These are phyloP conservation scores for Lasaia peninsularis DNA, from an alignment of 1,140 invertebrate species.

Conservation along the genomic window DNA sequence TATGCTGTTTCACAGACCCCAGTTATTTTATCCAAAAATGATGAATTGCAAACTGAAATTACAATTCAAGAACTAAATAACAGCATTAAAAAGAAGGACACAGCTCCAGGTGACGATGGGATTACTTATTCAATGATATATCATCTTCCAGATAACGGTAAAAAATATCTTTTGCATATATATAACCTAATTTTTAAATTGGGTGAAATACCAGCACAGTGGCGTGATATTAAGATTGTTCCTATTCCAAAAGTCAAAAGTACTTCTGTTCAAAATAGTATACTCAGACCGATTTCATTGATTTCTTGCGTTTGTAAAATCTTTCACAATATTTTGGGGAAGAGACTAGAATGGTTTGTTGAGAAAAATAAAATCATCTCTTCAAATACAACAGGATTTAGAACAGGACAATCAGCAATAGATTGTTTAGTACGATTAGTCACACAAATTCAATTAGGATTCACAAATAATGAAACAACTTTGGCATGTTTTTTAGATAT, in stretches of 20 bases:
- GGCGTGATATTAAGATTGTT: constrained; percentile 12
- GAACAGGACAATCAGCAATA: constrained; percentile 27
- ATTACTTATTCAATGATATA: constrained; percentile 24
- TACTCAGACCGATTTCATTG: neutral
- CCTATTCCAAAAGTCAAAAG: constrained; percentile 2
- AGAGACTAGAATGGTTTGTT: constrained; percentile 18
- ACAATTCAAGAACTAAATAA: constrained; percentile 16
- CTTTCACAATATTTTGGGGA: neutral
- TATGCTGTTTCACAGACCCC: neutral
- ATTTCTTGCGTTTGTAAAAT: neutral
- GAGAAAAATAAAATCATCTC: constrained; percentile 34
- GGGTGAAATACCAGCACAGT: constrained; percentile 19
- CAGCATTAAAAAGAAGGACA: constrained; percentile 15
- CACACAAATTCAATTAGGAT: constrained; percentile 30
- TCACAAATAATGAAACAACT: constrained; percentile 30
- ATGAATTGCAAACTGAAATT: neutral
- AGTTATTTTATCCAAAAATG: constrained; percentile 8
- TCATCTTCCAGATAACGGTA: constrained; percentile 14
- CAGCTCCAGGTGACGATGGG: constrained; percentile 17
- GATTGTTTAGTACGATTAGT: constrained; percentile 26
- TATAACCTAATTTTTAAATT: constrained; percentile 15
- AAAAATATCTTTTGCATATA: constrained; percentile 9
- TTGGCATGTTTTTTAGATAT: constrained; percentile 34
- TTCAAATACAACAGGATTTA: constrained; percentile 28
- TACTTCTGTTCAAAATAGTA: neutral